These are phyloP conservation scores for Cyclophora albipunctata DNA, from an alignment of 2,888 invertebrate species.

Conservation along the genomic window DNA sequence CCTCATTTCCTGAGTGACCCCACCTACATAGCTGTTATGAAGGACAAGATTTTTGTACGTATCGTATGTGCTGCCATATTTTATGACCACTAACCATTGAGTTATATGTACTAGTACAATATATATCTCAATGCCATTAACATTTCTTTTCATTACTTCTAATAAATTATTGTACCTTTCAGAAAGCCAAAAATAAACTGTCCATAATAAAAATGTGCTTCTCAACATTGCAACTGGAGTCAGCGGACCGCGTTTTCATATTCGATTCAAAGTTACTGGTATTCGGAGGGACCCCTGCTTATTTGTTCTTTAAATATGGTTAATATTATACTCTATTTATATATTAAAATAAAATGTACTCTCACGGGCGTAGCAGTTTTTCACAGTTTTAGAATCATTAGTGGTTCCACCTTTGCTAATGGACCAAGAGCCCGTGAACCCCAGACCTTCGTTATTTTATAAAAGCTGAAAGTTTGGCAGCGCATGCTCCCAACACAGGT, in stretches of 20 bases:
- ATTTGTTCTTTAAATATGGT: slow-evolving; percentile 61
- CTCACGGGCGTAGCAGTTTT: no score
- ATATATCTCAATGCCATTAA: no score
- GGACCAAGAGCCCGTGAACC: no score
- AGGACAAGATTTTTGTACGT: slow-evolving; percentile 57
- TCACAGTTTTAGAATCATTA: no score
- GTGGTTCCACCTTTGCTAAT: no score
- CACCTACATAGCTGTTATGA: slow-evolving; percentile 37
- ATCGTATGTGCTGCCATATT: background rate
- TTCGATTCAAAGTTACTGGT: slow-evolving; percentile 44
- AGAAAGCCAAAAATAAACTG: slow-evolving; percentile 44
- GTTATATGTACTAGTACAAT: background rate
- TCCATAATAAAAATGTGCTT: slow-evolving; percentile 41
- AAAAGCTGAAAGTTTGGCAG: no score
- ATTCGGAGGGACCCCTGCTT: slow-evolving; percentile 61
- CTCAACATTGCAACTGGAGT: slow-evolving; percentile 40
- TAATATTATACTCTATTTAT: slow-evolving; percentile 6
- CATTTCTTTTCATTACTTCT: no score
- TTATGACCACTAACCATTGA: background rate
- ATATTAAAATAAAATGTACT: no score
- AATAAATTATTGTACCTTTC: background rate
- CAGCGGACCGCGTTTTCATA: slow-evolving; percentile 50
- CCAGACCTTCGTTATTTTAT: no score
- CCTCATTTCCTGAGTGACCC: slow-evolving; percentile 31
- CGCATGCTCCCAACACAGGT: no score